A percentile compares a stretch with the other conserved stretches of the same genome.
Evolutionary conservation across 2,888 invertebrate genomes (phyloP).

Genomic region (Temnothorax unifasciatus): DNA sequence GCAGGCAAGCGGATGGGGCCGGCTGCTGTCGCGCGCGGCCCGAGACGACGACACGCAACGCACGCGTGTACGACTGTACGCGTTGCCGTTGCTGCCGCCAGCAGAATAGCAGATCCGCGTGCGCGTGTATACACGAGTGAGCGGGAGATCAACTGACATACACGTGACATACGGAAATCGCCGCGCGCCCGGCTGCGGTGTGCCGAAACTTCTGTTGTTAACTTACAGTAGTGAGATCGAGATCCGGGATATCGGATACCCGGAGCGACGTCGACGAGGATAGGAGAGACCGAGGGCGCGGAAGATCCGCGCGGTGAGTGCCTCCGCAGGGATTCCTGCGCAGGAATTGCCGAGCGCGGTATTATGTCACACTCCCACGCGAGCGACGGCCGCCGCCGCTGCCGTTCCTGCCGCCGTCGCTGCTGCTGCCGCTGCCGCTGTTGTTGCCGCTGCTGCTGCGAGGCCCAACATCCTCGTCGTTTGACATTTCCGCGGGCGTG

Average conservation of each 20-base stretch:
- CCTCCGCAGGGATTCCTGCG: constrained; percentile 43
- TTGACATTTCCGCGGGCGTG: constrained; percentile 79
- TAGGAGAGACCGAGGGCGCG: constrained; percentile 38
- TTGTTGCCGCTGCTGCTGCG: constrained; percentile 66
- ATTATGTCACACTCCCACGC: constrained; percentile 85
- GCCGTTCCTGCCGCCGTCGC: constrained; percentile 65
- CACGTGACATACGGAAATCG: constrained; percentile 33
- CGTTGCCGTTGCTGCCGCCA: constrained; percentile 18
- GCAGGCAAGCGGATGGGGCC: constrained; percentile 30
- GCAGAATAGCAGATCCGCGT: not conserved
- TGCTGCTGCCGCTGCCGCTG: constrained; percentile 67
- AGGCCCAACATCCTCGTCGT: constrained; percentile 73
- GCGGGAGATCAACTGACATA: not conserved
- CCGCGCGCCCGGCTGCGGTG: constrained; percentile 46
- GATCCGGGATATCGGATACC: constrained; percentile 2
- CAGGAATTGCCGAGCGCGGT: constrained; percentile 67
- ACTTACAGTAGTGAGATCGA: not conserved
- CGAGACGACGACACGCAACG: constrained; percentile 64
- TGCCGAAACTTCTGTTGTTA: not conserved
- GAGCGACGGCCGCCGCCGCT: constrained; percentile 78
- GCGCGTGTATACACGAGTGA: not conserved
- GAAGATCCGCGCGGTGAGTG: constrained; percentile 38
- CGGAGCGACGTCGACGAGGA: constrained; percentile 15
- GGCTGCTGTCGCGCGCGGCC: constrained; percentile 67
- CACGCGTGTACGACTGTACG: constrained; percentile 30